Base-by-base conservation (phyloP, 2,888 invertebrate genomes). In the Erynnis tages region DNA sequence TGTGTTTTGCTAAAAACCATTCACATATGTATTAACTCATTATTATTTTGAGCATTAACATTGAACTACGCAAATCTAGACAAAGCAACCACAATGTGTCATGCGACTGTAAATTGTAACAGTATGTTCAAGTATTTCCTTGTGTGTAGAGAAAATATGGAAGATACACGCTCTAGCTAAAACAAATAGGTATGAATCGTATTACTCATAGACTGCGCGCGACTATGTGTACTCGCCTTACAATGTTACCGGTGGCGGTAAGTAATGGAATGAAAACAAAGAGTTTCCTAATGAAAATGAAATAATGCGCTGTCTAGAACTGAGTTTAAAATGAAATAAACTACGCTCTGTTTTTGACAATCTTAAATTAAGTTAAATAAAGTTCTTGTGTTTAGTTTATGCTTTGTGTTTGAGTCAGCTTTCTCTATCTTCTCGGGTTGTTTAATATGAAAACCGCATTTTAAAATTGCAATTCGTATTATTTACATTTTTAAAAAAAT, bases 261-360 rank as follows among this genome's bases (percentile, higher is more conserved):
- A 43, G 29, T 50, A 35, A n/a, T 43, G 32, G 46, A 55, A 54
- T 37, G 41, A 53, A 56, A 54, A 50, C 50, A 54, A 50, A 50
- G 49, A 19, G 41, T 30, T 44, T 25, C 30, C 13, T 29, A 45
- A 40, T 30, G 27, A 29, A 53, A 44, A 46, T 35, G 16, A 54
- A 37, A 50, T 46, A 46, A 34, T 23, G 23, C 29, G 23, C 19
- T 27, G 17, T 5, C 17, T 11, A 14, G 2, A 4, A 27, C 6
- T 41, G 41, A 29, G 16, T 13, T 41, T 29, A 43, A 29, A 43
- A n/a, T n/a, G n/a, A 5, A 43, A 29, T 8, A 40, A 25, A 25
- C 13, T 40, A 13, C 29, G 38, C 17, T 46, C 34, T 30, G 34
- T 16, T 21, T 10, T 34, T 45, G 16, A 5, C 25, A 14, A 14